Conservation (phyloP, 30 jellyfish, hydroid and myxozoan species). For the Phacellophora camtschatica region DNA sequence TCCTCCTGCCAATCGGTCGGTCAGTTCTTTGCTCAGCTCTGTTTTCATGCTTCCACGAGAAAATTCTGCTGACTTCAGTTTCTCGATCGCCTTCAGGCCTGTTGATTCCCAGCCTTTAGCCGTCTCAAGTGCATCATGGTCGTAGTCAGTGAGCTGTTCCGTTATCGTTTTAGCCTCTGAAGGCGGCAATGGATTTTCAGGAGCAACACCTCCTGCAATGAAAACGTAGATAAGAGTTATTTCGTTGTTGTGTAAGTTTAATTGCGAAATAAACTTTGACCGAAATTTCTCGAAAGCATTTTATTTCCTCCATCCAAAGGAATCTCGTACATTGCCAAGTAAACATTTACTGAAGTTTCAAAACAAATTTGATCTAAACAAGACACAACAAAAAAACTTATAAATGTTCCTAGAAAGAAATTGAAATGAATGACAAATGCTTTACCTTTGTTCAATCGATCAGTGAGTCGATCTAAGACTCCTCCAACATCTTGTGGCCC, state of each 20-base stretch:
- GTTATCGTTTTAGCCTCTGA: constrained; percentile 63
- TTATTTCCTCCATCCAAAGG: no score
- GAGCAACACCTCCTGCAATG: constrained; percentile 78
- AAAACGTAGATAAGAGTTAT: no score
- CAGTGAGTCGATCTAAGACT: constrained; percentile 85
- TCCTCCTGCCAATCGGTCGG: constrained; percentile 50
- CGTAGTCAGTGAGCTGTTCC: constrained; percentile 68
- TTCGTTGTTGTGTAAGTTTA: no score
- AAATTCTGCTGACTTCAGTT: constrained; percentile 56
- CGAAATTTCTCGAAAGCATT: no score
- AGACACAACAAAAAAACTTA: no score
- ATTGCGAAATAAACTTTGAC: no score
- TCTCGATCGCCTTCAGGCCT: constrained; percentile 67
- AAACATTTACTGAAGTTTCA: no score
- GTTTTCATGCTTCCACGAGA: constrained; percentile 52
- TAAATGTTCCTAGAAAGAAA: no score
- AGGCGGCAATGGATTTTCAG: constrained; percentile 87
- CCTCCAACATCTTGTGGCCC: constrained; percentile 99
- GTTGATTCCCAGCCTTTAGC: constrained; percentile 75
- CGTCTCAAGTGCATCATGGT: constrained; percentile 56
- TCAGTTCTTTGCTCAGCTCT: constrained; percentile 62
- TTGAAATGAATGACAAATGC: no score
- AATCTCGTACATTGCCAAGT: no score
- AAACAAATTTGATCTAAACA: no score
- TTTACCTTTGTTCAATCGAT: constrained; percentile 89